Evolutionary conservation across 2,888 invertebrate genomes (phyloP).

Genomic region (Synergus laeviventris): DNA sequence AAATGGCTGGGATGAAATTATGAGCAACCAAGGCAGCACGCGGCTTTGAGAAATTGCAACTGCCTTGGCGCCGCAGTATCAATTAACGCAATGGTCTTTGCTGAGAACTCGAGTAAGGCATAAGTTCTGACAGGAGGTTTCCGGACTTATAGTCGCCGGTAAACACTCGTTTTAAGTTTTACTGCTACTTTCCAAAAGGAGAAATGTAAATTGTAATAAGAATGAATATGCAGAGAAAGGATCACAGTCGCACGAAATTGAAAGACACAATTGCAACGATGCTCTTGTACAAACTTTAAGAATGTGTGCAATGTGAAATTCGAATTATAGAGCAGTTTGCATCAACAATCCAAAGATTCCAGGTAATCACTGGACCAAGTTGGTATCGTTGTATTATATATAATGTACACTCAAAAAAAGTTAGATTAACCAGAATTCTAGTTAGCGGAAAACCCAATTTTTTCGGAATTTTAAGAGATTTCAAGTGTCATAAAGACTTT

Average conservation of each 20-base stretch:
- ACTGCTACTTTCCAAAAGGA: not conserved
- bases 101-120: slow-evolving; percentile 8
- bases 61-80: not conserved
- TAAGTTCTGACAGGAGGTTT: not conserved
- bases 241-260: not conserved
- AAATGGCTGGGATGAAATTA: slow-evolving; percentile 11
- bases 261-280: not conserved
- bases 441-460: too few relatives aligned
- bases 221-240: not conserved
- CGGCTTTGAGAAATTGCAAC: slow-evolving; percentile 12
- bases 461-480: too few relatives aligned
- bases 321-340: not conserved
- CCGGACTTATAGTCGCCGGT: not conserved
- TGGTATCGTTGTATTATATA: too few relatives aligned
- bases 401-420: too few relatives aligned
- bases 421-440: too few relatives aligned
- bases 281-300: not conserved
- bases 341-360: not conserved
- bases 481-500: too few relatives aligned
- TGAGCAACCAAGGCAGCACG: not conserved
- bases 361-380: too few relatives aligned
- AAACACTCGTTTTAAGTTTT: not conserved
- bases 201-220: not conserved
- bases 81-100: slow-evolving; percentile 3
- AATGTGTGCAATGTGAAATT: not conserved